Percentiles rank a stretch among this genome's conserved stretches.
Evolutionary conservation across 2,113 vertebrate genomes (phyloP).

Genomic region (Ochotona curzoniae): DNA sequence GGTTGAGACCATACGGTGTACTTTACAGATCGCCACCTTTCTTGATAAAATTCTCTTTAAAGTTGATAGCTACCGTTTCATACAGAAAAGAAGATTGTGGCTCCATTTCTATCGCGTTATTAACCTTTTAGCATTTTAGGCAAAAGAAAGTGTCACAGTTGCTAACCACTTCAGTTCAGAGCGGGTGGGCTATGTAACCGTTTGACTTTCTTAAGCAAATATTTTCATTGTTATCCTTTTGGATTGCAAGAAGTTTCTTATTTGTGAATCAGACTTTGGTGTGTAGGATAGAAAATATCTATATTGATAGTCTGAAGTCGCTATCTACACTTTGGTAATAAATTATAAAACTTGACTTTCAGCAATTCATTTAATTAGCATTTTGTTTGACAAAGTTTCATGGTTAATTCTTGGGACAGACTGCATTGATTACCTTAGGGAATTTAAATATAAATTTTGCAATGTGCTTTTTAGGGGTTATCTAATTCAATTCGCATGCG

Average conservation of each 20-base stretch:
- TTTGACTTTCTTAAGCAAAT: too few species aligned
- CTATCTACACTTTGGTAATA: constrained; percentile 59
- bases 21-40: constrained; percentile 46
- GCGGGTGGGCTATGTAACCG: constrained; percentile 34
- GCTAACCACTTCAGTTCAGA: constrained; percentile 50
- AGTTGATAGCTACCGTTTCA: background rate
- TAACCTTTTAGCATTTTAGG: constrained; percentile 67
- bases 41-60: constrained; percentile 63
- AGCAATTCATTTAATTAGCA: constrained; percentile 5
- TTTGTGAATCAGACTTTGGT: constrained; percentile 21
- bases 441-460: constrained; percentile 60
- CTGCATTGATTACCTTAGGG: constrained; percentile 1
- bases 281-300: background rate
- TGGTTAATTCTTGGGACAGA: background rate
- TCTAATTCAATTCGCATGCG: constrained; percentile 3
- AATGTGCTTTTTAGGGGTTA: constrained; percentile 43
- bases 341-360: constrained; percentile 56
- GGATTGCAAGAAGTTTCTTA: constrained; percentile 64
- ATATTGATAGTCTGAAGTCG: constrained; percentile 47
- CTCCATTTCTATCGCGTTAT: constrained; percentile 48
- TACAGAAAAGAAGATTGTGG: constrained; percentile 31
- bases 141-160: constrained; percentile 14
- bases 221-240: constrained; percentile 72
- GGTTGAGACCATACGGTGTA: constrained; percentile 25
- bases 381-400: constrained; percentile 12